These are phyloP conservation scores for Daubentonia madagascariensis DNA, from an alignment of 2,113 vertebrate genomes.

Conservation along the genomic window DNA sequence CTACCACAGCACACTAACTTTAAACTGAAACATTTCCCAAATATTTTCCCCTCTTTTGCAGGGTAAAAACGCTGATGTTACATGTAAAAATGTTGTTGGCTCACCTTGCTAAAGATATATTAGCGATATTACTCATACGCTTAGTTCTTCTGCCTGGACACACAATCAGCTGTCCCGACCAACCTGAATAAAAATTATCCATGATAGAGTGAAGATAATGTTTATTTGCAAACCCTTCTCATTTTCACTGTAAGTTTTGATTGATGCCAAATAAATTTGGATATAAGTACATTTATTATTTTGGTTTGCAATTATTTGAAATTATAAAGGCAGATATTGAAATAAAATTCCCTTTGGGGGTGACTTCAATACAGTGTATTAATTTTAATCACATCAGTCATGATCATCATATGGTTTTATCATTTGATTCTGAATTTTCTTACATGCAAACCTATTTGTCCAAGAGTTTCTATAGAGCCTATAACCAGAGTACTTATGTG, in stretches of 20 bases:
- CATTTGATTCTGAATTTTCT: constrained; percentile 56
- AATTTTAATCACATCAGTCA: constrained; percentile 65
- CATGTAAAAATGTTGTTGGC: not conserved
- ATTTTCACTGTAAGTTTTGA: constrained; percentile 51
- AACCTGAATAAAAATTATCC: not conserved
- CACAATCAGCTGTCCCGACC: not conserved
- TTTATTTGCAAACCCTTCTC: constrained; percentile 49
- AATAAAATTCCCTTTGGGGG: constrained; percentile 38
- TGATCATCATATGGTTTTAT: constrained; percentile 39
- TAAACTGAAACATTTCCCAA: not conserved
- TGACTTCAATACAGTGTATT: constrained; percentile 53
- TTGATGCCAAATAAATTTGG: constrained; percentile 42
- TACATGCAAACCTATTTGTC: constrained; percentile 57
- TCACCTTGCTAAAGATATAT: not conserved
- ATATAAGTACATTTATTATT: constrained; percentile 22
- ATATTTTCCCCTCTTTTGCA: not conserved
- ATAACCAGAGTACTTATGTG: constrained; percentile 14
- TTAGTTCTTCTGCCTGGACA: not conserved
- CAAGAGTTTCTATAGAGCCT: constrained; percentile 50
- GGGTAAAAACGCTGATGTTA: not conserved
- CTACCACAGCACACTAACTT: not conserved
- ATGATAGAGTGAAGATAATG: not conserved
- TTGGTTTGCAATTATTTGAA: constrained; percentile 65
- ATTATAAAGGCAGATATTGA: constrained; percentile 43
- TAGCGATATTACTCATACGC: not conserved